Conservation (phyloP, 2,113 vertebrate species). For the Garra rufa region DNA sequence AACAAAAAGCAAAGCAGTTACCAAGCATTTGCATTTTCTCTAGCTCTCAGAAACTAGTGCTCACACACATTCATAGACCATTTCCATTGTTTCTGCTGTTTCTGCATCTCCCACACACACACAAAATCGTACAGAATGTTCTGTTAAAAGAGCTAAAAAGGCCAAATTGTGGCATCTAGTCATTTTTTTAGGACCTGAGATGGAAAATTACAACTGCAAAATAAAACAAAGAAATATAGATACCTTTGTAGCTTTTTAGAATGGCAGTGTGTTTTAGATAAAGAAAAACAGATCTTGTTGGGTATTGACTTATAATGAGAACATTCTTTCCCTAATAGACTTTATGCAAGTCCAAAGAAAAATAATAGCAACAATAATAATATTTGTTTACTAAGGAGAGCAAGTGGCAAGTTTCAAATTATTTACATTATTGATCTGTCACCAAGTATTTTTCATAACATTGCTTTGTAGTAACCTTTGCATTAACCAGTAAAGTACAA, state of each 20-base stretch:
- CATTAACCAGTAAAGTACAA: conserved; percentile 82
- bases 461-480: conserved; percentile 83
- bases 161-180: conserved; percentile 1
- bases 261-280: too few relatives aligned
- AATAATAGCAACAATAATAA: conserved; percentile 64
- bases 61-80: conserved; percentile 18
- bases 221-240: not conserved
- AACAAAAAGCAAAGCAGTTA: not conserved
- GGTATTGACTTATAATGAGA: conserved; percentile 55
- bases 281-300: not conserved
- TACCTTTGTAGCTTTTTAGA: not conserved
- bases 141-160: not conserved
- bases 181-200: not conserved
- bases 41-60: not conserved
- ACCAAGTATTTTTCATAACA: conserved; percentile 79
- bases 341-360: conserved; percentile 62
- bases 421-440: conserved; percentile 87
- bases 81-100: not conserved
- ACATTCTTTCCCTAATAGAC: conserved; percentile 69
- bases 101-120: conserved; percentile 41
- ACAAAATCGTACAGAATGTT: conserved; percentile 46
- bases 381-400: conserved; percentile 75
- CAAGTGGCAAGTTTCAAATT: conserved; percentile 73
- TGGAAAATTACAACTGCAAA: not conserved
- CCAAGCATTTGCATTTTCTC: conserved; percentile 4